These are phyloP conservation scores for Enteromius viviparus DNA, from an alignment of 2,797 vertebrate genomes.

Conservation along the genomic window DNA sequence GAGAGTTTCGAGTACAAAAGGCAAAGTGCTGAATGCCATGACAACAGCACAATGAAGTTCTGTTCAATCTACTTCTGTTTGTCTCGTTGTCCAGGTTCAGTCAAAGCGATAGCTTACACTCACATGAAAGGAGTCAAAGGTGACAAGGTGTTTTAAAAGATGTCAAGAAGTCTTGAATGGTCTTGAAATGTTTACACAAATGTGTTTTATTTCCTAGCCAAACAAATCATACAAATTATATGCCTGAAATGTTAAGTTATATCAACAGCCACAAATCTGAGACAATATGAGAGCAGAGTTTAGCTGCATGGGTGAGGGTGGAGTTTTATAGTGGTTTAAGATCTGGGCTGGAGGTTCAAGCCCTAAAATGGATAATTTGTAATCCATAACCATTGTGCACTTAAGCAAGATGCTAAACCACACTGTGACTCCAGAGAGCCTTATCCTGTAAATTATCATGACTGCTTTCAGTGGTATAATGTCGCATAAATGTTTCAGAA, in stretches of 20 bases:
- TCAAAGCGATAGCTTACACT: background rate
- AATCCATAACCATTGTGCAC: background rate
- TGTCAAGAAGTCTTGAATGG: background rate
- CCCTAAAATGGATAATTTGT: background rate
- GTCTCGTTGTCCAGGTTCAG: background rate
- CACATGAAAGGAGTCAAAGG: background rate
- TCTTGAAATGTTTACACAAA: background rate
- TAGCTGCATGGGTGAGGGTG: background rate
- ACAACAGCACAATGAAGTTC: background rate
- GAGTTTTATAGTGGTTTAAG: background rate
- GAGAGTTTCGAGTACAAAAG: background rate
- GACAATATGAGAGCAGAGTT: background rate
- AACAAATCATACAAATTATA: background rate
- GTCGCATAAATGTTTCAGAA: background rate
- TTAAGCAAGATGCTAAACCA: background rate
- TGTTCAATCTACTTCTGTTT: background rate
- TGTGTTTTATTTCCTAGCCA: background rate
- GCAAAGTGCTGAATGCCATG: background rate
- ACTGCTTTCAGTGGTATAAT: background rate
- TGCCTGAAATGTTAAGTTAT: background rate
- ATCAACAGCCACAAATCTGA: conserved; percentile 1
- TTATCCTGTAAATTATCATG: background rate
- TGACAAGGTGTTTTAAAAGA: background rate
- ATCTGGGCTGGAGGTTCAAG: background rate
- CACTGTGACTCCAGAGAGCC: background rate